Percentiles rank a stretch among this genome's conserved stretches.
These are phyloP conservation scores for Drosophila mimetica DNA, from an alignment of 2,888 invertebrate genomes.

Conservation along the genomic window DNA sequence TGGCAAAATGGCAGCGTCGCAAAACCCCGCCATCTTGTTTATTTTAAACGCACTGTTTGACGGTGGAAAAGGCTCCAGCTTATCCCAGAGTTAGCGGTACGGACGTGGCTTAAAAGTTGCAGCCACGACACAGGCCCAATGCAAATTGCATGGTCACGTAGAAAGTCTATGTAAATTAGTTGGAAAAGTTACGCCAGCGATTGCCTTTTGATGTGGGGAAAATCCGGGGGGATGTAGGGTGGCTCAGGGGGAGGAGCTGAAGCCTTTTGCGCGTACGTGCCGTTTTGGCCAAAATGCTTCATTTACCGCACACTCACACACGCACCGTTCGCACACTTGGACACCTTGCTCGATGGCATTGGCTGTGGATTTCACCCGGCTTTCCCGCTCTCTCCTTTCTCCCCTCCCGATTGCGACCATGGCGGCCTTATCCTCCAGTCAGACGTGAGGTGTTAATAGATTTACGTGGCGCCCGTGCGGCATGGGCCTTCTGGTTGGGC, in stretches of 20 bases:
- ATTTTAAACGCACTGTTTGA: constrained; percentile 42
- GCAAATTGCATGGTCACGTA: constrained; percentile 67
- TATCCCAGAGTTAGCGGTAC: background rate
- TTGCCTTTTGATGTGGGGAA: constrained; percentile 75
- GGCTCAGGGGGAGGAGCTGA: background rate
- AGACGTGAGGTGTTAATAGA: constrained; percentile 77
- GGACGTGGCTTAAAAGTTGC: constrained; percentile 31
- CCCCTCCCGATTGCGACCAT: background rate
- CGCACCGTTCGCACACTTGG: constrained; percentile 49
- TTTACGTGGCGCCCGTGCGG: constrained; percentile 60
- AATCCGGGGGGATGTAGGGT: no score
- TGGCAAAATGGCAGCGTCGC: constrained; percentile 17
- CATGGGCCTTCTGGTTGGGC: constrained; percentile 41
- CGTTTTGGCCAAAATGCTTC: constrained; percentile 63
- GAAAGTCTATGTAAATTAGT: constrained; percentile 71
- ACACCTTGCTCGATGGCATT: constrained; percentile 54
- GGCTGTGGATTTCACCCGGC: constrained; percentile 23
- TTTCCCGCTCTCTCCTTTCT: background rate
- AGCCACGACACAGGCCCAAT: constrained; percentile 22
- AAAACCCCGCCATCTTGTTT: constrained; percentile 33
- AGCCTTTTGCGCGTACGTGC: constrained; percentile 62
- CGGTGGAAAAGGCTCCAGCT: constrained; percentile 4
- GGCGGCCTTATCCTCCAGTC: constrained; percentile 39
- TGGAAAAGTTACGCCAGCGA: constrained; percentile 58
- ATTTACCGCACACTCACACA: constrained; percentile 59